These are phyloP conservation scores for Papilio polytes DNA, from an alignment of 1,140 invertebrate species.

Conservation along the genomic window DNA sequence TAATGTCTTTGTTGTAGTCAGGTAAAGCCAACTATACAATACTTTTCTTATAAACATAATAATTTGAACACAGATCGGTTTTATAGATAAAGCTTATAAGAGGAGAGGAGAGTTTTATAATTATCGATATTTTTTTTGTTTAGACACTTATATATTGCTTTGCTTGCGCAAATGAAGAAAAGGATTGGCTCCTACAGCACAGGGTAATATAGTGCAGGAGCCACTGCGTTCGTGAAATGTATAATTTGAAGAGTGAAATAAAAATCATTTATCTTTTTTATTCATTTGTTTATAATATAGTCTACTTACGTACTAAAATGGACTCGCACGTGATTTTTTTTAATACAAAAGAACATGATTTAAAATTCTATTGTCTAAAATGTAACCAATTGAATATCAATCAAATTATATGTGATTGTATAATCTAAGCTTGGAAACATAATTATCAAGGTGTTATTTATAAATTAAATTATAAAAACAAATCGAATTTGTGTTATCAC, in stretches of 20 bases:
- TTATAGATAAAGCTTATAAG: background rate
- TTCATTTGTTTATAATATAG: no score
- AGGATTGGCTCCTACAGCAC: no score
- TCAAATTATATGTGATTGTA: background rate
- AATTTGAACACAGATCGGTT: background rate
- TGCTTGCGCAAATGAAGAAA: no score
- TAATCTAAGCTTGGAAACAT: background rate
- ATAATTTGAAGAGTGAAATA: no score
- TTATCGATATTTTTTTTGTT: no score
- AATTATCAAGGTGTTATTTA: slow-evolving; percentile 13
- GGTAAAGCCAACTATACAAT: background rate
- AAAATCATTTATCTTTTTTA: no score
- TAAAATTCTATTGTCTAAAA: background rate
- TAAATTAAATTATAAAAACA: slow-evolving; percentile 11
- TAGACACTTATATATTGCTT: no score
- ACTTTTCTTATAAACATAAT: background rate
- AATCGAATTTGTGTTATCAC: slow-evolving; percentile 15
- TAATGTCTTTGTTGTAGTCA: slow-evolving; percentile 8
- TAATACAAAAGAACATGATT: background rate
- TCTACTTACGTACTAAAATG: no score
- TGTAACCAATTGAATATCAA: background rate
- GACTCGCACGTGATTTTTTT: no score
- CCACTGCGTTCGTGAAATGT: no score
- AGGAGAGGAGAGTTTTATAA: background rate
- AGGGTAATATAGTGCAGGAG: no score